Base-by-base conservation (phyloP, 2,888 invertebrate species). In the Meiosimyza platycephala region DNA sequence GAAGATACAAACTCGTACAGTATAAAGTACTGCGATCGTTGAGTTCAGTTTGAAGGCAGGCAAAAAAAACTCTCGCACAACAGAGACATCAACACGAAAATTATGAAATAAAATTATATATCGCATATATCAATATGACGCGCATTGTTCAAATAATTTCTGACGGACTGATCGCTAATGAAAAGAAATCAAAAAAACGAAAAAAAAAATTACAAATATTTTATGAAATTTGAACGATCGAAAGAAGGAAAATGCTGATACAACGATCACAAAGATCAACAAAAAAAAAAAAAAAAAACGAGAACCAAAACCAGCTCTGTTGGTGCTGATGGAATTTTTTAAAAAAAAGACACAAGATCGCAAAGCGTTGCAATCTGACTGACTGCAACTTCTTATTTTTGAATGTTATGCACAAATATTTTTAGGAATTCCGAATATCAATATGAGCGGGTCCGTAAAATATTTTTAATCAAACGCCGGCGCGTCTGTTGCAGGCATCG, bases 81-180 rank as follows among this genome's bases (percentile, higher is more conserved):
- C 60, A 72, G 71, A 74, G 73, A 72, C 76, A 76, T 75, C 67
- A 77, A 75, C 74, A 76, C 73, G 54, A 75, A 76, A 82, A 86
- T 85, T 85, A 86, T 86, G 83, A 86, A 86, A 85, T 84, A 40
- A 40, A 40, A 40, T 40, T 40, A 40, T 40, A 40, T 40, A 40
- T 40, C 40, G 40, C 9, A 83, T 85, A 86, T 84, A 85, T 85
- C 85, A 85, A 86, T 86, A 85, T 83, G 82, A 85, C 78, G 83
- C 80, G 82, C 83, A 85, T 85, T 83, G 78, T 78, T 84, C 76
- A 71, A 78, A 85, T 84, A 79, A 65, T 73, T 75, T 60, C 73
- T 50, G 57, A 71, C 71, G 64, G 67, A 79, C 77, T 78, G 75
- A 76, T 71, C 64, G 73, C 55, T 40, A 40, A 54, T 64, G 57